Conservation (phyloP, 2,113 vertebrate species). For the Brienomyrus longianalis region DNA sequence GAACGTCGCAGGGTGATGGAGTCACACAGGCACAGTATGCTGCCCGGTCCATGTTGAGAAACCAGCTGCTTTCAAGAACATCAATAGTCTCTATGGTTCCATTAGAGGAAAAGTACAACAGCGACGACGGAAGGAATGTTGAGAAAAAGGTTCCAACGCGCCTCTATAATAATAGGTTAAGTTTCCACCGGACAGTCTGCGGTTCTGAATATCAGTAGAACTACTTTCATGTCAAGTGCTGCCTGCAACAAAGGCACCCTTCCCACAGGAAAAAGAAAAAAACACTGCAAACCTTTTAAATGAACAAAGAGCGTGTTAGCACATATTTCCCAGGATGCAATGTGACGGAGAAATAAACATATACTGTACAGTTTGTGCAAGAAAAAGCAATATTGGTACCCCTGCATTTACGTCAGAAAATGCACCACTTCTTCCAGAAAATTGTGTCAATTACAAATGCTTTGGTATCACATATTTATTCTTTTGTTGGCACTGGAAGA, state of each 20-base stretch:
- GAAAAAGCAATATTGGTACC: neutral
- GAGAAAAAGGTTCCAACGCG: neutral
- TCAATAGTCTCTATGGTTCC: neutral
- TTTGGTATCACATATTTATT: neutral
- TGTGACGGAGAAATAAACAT: neutral
- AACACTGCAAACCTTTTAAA: neutral
- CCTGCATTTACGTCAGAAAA: too few species aligned
- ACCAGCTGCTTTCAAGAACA: neutral
- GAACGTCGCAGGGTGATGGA: neutral
- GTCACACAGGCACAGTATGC: neutral
- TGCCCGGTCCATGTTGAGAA: neutral
- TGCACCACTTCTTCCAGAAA: neutral
- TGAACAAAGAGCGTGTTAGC: neutral
- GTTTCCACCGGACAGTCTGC: neutral
- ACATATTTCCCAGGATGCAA: neutral
- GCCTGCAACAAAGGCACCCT: conserved; percentile 20
- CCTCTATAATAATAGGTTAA: neutral
- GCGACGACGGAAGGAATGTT: neutral
- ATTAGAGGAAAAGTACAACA: neutral
- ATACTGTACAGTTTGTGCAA: neutral
- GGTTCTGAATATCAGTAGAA: conserved; percentile 29
- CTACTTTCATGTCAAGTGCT: conserved; percentile 42
- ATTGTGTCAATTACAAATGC: too few species aligned
- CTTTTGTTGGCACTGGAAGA: neutral
- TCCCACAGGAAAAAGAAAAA: neutral